Conservation (phyloP, 2,888 invertebrate genomes). For the Rotaria sp. region DNA sequence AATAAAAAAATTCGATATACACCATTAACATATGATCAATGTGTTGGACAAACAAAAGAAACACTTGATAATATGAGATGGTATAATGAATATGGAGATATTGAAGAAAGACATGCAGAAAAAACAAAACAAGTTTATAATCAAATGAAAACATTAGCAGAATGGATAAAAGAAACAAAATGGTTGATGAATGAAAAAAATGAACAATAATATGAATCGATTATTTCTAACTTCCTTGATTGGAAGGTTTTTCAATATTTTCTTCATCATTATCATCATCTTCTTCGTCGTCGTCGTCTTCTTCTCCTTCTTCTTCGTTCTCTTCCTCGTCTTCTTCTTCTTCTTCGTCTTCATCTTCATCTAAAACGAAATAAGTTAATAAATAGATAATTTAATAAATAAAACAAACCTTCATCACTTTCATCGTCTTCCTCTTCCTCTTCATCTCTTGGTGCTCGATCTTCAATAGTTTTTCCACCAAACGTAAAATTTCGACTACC, state of each 20-base stretch:
- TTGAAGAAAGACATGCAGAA: background rate
- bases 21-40: constrained; percentile 22
- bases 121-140: background rate
- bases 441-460: constrained; percentile 4
- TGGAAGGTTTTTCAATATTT: background rate
- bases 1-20: background rate
- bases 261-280: background rate
- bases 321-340: background rate
- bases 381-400: background rate
- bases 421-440: background rate
- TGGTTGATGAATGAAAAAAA: constrained; percentile 12
- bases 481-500: background rate
- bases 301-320: background rate
- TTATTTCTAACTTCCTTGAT: background rate
- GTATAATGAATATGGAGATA: constrained; percentile 11
- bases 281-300: background rate
- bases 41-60: background rate
- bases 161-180: constrained; percentile 15
- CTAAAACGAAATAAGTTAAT: background rate
- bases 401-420: background rate
- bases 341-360: background rate
- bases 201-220: background rate
- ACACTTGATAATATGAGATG: background rate
- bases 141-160: constrained; percentile 24
- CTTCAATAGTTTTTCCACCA: background rate